Percentiles rank a stretch among this genome's conserved stretches.
Conservation (phyloP, 2,888 invertebrate species). For the Ophonus ardosiacus region DNA sequence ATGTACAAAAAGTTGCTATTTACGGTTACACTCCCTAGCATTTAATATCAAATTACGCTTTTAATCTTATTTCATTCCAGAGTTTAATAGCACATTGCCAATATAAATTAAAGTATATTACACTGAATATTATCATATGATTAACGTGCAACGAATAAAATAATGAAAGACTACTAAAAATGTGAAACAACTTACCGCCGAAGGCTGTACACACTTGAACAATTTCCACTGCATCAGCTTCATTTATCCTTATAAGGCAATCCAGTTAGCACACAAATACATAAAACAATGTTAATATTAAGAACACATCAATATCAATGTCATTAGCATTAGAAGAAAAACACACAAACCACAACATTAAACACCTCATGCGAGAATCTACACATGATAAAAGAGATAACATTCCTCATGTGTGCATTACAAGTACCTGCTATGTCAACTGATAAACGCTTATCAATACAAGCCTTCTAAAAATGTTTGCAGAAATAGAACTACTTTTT, state of each 20-base stretch:
- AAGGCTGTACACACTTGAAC: conserved; percentile 43
- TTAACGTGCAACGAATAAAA: conserved; percentile 37
- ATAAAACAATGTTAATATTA: conserved; percentile 34
- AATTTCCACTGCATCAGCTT: conserved; percentile 49
- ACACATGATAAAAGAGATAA: conserved; percentile 2
- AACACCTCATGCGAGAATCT: conserved; percentile 1
- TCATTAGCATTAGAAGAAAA: not conserved
- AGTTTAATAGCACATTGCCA: not conserved
- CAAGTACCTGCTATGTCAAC: conserved; percentile 2
- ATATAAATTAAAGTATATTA: conserved; percentile 8
- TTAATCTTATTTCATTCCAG: conserved; percentile 7
- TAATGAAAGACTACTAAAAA: not conserved
- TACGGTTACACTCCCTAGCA: not conserved
- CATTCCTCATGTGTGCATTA: not conserved
- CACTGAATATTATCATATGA: conserved; percentile 7
- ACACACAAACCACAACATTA: not conserved
- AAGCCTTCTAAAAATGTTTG: not conserved
- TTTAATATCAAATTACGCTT: conserved; percentile 8
- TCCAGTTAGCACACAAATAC: conserved; percentile 47
- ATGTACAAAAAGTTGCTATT: not conserved
- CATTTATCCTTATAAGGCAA: conserved; percentile 48
- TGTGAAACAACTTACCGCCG: conserved; percentile 36
- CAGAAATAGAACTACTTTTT: not conserved
- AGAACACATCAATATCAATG: not conserved
- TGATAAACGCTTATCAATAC: conserved; percentile 12